These are phyloP conservation scores for Mactromeris polynyma DNA, from an alignment of 2,888 invertebrate species.

Conservation along the genomic window DNA sequence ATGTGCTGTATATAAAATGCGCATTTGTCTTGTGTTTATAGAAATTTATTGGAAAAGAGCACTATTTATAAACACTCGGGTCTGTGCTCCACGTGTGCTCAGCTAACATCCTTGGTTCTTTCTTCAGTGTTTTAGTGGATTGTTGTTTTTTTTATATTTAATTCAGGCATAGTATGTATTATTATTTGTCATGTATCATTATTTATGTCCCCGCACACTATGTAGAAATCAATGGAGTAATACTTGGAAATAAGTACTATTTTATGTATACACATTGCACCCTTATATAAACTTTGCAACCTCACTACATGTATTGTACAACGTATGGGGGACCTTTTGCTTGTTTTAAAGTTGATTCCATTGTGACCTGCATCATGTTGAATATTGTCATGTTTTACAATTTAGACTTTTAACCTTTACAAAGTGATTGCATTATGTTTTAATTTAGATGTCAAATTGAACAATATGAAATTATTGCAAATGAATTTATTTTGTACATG, in stretches of 20 bases:
- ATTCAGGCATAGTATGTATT: background rate
- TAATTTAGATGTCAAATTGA: background rate
- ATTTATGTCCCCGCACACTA: background rate
- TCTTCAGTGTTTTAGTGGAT: background rate
- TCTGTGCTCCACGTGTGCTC: conserved; percentile 66
- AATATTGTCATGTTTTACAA: background rate
- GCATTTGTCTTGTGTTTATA: conserved; percentile 94
- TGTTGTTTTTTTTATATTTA: background rate
- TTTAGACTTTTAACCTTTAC: background rate
- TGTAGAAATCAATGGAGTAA: background rate
- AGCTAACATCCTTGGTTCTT: conserved; percentile 39
- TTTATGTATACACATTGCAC: background rate
- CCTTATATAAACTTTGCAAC: background rate
- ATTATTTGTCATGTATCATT: background rate
- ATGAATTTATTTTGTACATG: background rate
- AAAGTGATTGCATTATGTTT: background rate
- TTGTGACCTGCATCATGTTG: background rate
- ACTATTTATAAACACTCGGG: conserved; percentile 95
- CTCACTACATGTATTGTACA: background rate
- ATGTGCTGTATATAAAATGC: conserved; percentile 79
- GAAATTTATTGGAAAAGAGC: conserved; percentile 94
- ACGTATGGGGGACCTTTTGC: background rate
- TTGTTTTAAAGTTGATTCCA: background rate
- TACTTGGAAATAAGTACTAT: background rate
- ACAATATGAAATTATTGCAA: background rate